These are phyloP conservation scores for Poicephalus gulielmi DNA, from an alignment of 2,113 vertebrate species.

Conservation along the genomic window DNA sequence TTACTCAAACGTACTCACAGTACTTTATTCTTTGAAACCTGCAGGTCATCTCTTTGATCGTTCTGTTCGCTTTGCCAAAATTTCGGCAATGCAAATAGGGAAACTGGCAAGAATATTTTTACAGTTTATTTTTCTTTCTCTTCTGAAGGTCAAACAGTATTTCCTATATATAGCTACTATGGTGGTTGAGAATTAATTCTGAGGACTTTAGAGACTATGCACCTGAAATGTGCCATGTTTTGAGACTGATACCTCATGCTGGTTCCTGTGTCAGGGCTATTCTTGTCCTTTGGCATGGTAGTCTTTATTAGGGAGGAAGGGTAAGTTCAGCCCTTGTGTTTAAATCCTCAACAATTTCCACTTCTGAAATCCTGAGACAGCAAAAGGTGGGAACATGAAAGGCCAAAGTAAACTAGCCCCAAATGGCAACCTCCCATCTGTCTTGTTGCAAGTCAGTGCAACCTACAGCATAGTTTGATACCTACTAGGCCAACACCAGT, in stretches of 20 bases:
- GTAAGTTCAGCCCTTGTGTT: not conserved
- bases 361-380: not conserved
- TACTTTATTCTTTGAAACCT: not conserved
- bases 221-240: not conserved
- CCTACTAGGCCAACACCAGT: not conserved
- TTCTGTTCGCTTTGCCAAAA: not conserved
- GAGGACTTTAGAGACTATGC: not conserved
- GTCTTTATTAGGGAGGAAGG: not conserved
- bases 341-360: not conserved
- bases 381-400: not conserved
- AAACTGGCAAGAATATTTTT: not conserved
- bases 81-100: not conserved
- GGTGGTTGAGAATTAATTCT: not conserved
- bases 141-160: not conserved
- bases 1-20: not conserved
- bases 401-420: not conserved
- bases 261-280: not conserved
- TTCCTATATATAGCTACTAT: not conserved
- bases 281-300: not conserved
- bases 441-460: not conserved
- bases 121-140: constrained; percentile 5
- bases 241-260: not conserved
- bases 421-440: not conserved
- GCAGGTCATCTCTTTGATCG: not conserved
- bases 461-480: not conserved